Percentiles rank a stretch among this genome's conserved stretches.
phyloP scores from a whole-genome alignment of 1,140 invertebrate genomes.

The Calephelis nemesis region DNA sequence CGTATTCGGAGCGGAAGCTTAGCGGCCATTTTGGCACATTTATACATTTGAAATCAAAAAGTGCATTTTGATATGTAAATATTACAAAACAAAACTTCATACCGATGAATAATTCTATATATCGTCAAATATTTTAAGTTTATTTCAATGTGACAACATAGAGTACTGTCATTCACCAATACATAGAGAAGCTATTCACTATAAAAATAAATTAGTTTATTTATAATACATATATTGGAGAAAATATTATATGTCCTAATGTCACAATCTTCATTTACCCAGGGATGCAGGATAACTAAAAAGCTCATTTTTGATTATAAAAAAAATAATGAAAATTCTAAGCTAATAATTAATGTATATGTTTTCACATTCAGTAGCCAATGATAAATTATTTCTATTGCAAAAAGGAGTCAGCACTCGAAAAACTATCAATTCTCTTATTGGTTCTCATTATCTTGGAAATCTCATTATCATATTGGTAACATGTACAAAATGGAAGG shows the following conservation, averaged over 20 bases:
- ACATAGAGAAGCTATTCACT: constrained; percentile 32
- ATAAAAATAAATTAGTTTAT: constrained; percentile 46
- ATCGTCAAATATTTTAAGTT: constrained; percentile 35
- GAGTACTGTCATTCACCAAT: neutral
- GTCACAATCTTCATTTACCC: constrained; percentile 8
- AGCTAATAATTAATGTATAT: too few species aligned
- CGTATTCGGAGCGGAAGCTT: constrained; percentile 48
- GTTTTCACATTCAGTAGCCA: too few species aligned
- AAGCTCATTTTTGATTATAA: neutral
- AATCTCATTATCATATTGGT: too few species aligned
- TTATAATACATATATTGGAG: constrained; percentile 32
- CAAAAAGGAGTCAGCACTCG: too few species aligned
- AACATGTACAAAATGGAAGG: neutral
- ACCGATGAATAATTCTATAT: constrained; percentile 29
- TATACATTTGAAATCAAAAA: constrained; percentile 10
- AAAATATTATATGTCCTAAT: constrained; percentile 13
- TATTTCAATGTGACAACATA: constrained; percentile 1
- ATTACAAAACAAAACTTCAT: constrained; percentile 22
- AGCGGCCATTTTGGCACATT: constrained; percentile 55
- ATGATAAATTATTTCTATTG: too few species aligned
- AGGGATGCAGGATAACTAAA: neutral
- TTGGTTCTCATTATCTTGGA: too few species aligned
- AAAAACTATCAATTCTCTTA: too few species aligned
- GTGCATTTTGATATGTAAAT: constrained; percentile 43
- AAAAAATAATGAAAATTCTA: too few species aligned